phyloP scores from a whole-genome alignment of 1,140 invertebrate genomes.

The Listronotus bonariensis region DNA sequence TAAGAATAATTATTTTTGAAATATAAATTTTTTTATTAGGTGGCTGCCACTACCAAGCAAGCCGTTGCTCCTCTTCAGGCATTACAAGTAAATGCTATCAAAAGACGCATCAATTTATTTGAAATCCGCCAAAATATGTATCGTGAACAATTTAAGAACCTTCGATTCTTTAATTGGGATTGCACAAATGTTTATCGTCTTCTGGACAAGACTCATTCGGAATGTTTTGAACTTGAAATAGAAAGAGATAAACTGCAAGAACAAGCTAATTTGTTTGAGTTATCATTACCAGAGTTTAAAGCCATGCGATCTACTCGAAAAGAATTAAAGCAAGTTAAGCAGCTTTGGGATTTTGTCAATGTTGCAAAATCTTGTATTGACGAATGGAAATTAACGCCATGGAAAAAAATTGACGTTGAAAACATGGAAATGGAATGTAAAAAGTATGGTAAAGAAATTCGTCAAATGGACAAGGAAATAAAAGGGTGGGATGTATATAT shows the following conservation, averaged over 20 bases:
- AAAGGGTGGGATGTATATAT: conserved; percentile 78
- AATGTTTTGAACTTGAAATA: conserved; percentile 70
- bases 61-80: conserved; percentile 78
- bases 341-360: conserved; percentile 89
- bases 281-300: conserved; percentile 81
- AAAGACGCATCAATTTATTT: conserved; percentile 71
- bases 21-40: conserved; percentile 54
- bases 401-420: conserved; percentile 93
- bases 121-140: conserved; percentile 79
- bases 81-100: conserved; percentile 65
- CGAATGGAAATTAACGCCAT: conserved; percentile 90
- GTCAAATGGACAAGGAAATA: conserved; percentile 86
- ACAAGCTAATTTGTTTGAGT: conserved; percentile 83
- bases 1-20: no score
- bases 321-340: conserved; percentile 79
- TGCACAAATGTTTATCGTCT: conserved; percentile 75
- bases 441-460: conserved; percentile 83
- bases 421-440: conserved; percentile 94
- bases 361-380: conserved; percentile 81
- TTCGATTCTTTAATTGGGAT: conserved; percentile 70
- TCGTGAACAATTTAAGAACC: conserved; percentile 71
- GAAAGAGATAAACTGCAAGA: conserved; percentile 71
- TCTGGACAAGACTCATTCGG: conserved; percentile 74
- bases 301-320: conserved; percentile 73
- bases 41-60: conserved; percentile 81